Evolutionary conservation across 2,797 vertebrate species (phyloP).

Genomic region (Columba guinea): DNA sequence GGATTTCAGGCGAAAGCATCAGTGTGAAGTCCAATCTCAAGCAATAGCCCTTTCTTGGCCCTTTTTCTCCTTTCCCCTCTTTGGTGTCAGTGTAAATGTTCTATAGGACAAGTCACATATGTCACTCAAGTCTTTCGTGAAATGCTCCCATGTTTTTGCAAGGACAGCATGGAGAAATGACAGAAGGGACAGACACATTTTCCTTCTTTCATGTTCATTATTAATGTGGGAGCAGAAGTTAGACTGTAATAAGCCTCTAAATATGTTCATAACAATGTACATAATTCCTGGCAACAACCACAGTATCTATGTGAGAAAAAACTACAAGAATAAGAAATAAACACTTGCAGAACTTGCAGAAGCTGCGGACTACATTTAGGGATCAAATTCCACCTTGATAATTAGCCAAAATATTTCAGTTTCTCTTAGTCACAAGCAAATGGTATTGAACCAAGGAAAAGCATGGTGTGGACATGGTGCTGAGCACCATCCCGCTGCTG

Average conservation of each 20-base stretch:
- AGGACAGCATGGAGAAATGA: neutral
- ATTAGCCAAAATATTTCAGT: neutral
- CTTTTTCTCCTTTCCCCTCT: neutral
- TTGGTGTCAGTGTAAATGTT: neutral
- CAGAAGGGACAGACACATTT: neutral
- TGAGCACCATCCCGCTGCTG: no score
- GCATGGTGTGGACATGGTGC: fast-evolving
- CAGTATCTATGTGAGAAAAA: neutral
- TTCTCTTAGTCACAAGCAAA: neutral
- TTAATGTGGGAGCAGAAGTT: neutral
- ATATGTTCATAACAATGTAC: fast-evolving
- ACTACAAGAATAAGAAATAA: neutral
- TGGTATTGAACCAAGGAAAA: neutral
- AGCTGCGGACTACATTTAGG: neutral
- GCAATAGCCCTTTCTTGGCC: neutral
- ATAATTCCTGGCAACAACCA: fast-evolving
- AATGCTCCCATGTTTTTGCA: neutral
- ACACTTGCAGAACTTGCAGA: neutral
- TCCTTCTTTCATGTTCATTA: fast-evolving
- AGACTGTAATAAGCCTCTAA: neutral
- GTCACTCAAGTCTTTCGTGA: neutral
- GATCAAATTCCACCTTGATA: neutral
- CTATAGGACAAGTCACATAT: neutral
- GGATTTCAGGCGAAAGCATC: neutral
- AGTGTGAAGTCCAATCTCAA: neutral